Base-by-base conservation (phyloP, 2,113 vertebrate species). In the Gnathonemus longibarbis region DNA sequence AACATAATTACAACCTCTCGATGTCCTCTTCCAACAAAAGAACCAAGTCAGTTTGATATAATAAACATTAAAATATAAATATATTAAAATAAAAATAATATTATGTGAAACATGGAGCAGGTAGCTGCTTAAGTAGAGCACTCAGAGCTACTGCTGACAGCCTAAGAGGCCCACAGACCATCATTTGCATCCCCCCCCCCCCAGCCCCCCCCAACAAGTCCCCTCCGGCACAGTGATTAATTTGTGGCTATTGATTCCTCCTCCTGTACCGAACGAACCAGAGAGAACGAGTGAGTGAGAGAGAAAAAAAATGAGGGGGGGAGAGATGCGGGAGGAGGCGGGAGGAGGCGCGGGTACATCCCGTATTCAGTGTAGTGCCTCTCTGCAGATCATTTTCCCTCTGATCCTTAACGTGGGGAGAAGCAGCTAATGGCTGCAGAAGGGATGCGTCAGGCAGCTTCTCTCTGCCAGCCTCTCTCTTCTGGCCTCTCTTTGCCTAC, bases 181-280 rank as follows among this genome's bases (percentile, higher is more conserved):
- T 84, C 83, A 84, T 48, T 84, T 84, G 42, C 83, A 84, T 46
- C 90, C 89, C 53, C 3, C 89, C 27, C 89, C 89, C 27, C 48
- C 56, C 77, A 83, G 31, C 91, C 85, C 89, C 91, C 49, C 84
- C 88, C 85, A 62, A 39, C 15, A 87, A 89, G 90, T 90, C 24
- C 92, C 91, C 91, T 35, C 24, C 89, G 92, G 93, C 94, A 94
- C 92, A 93, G 94, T 94, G 94, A 96, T 95, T 96, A 92, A 95
- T 95, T 95, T 95, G 95, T 93, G 92, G 92, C 91, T 94, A 96
- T 95, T 94, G 95, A 96, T 96, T 95, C 94, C 92, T 93, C 92
- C 88, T 92, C 91, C 92, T 92, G 91, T 93, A 93, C 94, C 94
- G 90, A 93, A 92, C 91, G 92, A 91, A 86, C 89, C 91, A 48